Base-by-base conservation (phyloP, 2,113 vertebrate species). In the Fregata magnificens region DNA sequence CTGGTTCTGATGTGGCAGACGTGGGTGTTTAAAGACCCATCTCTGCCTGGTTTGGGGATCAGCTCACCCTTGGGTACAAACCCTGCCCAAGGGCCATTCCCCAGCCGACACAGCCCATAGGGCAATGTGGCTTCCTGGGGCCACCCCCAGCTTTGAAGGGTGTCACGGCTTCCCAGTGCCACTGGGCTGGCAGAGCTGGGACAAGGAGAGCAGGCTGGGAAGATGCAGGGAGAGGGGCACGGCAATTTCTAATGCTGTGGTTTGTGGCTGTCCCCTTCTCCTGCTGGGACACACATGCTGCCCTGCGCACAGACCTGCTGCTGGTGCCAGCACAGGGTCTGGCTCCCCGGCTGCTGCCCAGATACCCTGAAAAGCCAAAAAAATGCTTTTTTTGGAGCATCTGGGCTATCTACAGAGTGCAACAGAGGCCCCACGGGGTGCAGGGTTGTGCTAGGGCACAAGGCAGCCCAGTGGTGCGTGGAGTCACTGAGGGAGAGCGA, bases 341-440 rank as follows among this genome's bases (percentile, higher is more conserved):
- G 81, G 6, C 56, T 87, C 59, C 47, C 62, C 2, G 13, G 16
- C 29, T 38, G 8, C 40, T 86, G 82, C 47, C 47, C 2, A 1
- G 38, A 42, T 44, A 53, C 12, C 24, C 40, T 13, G 11, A 92
- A 85, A 66, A 79, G 34, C 29, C 19, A 47, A 16, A 34, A 88
- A 34, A 56, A 22, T 3, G 6, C 24, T 63, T 82, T 73, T 73
- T 82, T 44, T 69, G 49, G 47, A 81, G 42, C 16, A 58, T 32
- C 16, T 38, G 49, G 26, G 42, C 36, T 62, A 21, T 15, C 9
- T 69, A n/a, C 14, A 69, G 8, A 13, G 10, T 79, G 25, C 28
- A 63, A 44, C 17, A 32, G 0, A 2, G 44, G 65, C 73, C 20
- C n/a, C n/a, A 34, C 0, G 0, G 55, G 28, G 29, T 22, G 21